Percentiles rank a stretch among this genome's conserved stretches.
Conservation (phyloP, 2,113 vertebrate genomes). For the Ranitomeya variabilis region DNA sequence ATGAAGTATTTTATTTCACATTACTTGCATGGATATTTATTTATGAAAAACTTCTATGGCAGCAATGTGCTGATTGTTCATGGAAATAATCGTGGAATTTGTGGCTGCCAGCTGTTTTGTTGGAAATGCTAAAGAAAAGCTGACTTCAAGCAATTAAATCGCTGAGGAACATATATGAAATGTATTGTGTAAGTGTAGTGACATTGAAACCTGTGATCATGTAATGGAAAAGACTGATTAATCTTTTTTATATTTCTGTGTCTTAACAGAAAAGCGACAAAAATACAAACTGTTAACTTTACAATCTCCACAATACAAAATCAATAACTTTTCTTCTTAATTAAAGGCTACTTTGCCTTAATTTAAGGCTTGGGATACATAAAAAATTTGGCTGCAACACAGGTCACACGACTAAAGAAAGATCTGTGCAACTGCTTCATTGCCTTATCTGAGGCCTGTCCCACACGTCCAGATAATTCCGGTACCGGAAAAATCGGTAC, state of each 20-base stretch:
- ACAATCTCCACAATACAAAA: background rate
- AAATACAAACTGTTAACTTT: background rate
- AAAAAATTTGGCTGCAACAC: no score
- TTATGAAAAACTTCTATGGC: conserved; percentile 32
- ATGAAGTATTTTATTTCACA: conserved; percentile 39
- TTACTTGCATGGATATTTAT: conserved; percentile 26
- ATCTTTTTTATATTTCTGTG: background rate
- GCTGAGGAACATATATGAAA: background rate
- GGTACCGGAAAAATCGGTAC: no score
- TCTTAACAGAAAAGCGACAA: background rate
- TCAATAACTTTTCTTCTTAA: background rate
- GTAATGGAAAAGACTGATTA: background rate
- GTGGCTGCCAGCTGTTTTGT: conserved; percentile 37
- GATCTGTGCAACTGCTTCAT: no score
- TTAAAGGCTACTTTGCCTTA: background rate
- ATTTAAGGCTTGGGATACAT: background rate
- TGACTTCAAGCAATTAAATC: background rate
- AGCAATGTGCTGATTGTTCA: conserved; percentile 26
- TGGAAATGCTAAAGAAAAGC: conserved; percentile 2
- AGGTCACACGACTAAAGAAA: no score
- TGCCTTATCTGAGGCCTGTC: no score
- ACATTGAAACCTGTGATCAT: background rate
- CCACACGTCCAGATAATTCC: no score
- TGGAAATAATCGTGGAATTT: conserved; percentile 15
- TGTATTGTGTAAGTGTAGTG: background rate